Evolutionary conservation across 2,113 vertebrate species (phyloP), one percentile per base, ranked within the genome.

Genomic region (Periophthalmus modestus): DNA sequence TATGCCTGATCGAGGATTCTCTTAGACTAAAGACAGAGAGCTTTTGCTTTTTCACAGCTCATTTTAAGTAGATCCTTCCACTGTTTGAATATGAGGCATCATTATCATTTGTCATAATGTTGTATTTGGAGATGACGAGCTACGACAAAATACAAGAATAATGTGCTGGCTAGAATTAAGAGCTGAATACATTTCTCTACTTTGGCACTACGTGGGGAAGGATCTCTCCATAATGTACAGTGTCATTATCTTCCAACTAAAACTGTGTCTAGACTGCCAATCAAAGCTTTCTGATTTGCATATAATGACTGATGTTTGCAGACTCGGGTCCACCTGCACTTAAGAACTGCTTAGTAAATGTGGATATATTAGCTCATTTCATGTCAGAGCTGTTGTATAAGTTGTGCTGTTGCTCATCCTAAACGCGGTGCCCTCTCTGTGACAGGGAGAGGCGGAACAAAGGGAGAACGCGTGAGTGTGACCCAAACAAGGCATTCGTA

Each of bases 401-500:
- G 57, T 54, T 63, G 54, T 66, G 24, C 57, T 68, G 66, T 54
- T 70, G 59, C 55, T 66, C 73, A 36, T 77, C 80, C 68, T 73
- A 52, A 48, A 50, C 34, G 55, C 70, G n/a, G 10, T 50, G n/a
- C 21, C 55, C 65, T 36, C 39, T 36, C 34, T 6, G 13, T 71
- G 61, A 65, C 21, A 43, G 62, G 34, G 58, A 54, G 21, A 66
- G 21, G 33, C 69, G 23, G 11, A 68, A 84, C 68, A 84, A 85
- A 72, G 48, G 55, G 47, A 47, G 28, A 9, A 34, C 36, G 5
- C 68, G 0, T 5, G 5, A 14, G 0, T 61, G 7, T 2, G 6
- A 48, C 21, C 0, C 0, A 33, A 74, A 12, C 65, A 13, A 19
- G 21, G 47, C 65, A 85, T 87, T 83, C 70, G 23, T 79, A 24